Evolutionary conservation across 2,113 vertebrate species (phyloP), one percentile per base, ranked within the genome.

Genomic region (Geococcyx californianus): DNA sequence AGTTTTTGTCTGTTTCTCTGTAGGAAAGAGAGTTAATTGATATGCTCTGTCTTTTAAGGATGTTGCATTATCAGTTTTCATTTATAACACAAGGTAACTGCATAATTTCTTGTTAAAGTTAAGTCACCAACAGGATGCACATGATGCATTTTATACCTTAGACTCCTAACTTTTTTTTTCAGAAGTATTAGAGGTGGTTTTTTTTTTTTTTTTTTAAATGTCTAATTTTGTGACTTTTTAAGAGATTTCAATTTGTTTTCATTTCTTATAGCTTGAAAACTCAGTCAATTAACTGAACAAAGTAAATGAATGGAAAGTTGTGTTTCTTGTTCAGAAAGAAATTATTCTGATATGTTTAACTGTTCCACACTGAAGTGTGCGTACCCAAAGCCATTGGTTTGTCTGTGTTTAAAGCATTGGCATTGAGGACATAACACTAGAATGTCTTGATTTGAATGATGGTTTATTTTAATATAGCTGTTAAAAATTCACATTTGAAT

Each of bases 401-500:
- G 25, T 75, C 82, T 59, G 25, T 72, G 28, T 77, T 92, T 78
- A 84, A 86, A 83, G 76, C 16, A 10, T 10, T 49, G 45, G 66
- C 36, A 77, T 13, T 73, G 45, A 94, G 59, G 29, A 40, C 6
- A 15, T 67, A 56, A 7, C 40, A 55, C 47, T 77, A 6, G 7
- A 62, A 40, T 78, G 29, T 38, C 29, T 36, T 70, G 38, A 90
- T 93, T 70, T 94, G 75, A 90, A 86, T 94, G 62, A 64, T 38
- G 26, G 86, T n/a, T 26, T 18, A 80, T 42, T 62, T 83, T 70
- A 88, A 34, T 86, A 16, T 26, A 70, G 16, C 15, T 84, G 59
- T 59, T 26, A 34, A 62, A 77, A 93, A 93, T 92, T 92, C 56
- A 81, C 20, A 84, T 87, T 87, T 89, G 84, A 95, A 92, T 90